Evolutionary conservation across 2,113 vertebrate species (phyloP), one percentile per base, ranked within the genome.

Genomic region (Tinamus guttatus): DNA sequence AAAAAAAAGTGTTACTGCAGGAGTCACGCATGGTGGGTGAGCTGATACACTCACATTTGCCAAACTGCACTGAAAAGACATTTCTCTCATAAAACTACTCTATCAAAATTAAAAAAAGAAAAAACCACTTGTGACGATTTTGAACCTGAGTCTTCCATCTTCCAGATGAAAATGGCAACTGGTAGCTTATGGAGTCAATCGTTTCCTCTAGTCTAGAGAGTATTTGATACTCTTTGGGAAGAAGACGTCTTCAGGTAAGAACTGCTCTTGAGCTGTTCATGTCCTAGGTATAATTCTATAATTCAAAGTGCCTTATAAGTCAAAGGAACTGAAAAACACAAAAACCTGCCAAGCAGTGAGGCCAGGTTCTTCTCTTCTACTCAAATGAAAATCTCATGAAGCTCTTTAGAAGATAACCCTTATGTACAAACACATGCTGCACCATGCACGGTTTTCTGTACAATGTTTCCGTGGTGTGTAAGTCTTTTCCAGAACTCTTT

Each of bases 401-500:
- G 65, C 34, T 79, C 40, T 88, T 90, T 65, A 64, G 62, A 43
- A 9, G 40, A 27, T 17, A 70, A 27, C 40, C 21, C n/a, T 87
- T n/a, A 10, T 8, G n/a, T 34, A 92, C 38, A 24, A 81, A 34
- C 73, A 58, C 0, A 0, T 68, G 65, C n/a, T 77, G 49, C 9
- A 74, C n/a, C 19, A 1, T n/a, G 51, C 5, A 2, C 82, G 89
- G 74, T 80, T 92, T 86, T 62, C 17, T 1, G 41, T 78, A 69
- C 54, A 65, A 58, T 17, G 11, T 47, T 84, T 92, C 86, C n/a
- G 6, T 51, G 24, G 47, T 38, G 63, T 45, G 82, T 64, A 74
- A 90, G 64, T 14, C 45, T 89, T 54, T 93, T 95, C 59, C 63
- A 81, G 91, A 82, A 58, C 51, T 63, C 81, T 82, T 88, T 80